Evolutionary conservation across 1,140 invertebrate species (phyloP).

Genomic region (Maconellicoccus hirsutus): DNA sequence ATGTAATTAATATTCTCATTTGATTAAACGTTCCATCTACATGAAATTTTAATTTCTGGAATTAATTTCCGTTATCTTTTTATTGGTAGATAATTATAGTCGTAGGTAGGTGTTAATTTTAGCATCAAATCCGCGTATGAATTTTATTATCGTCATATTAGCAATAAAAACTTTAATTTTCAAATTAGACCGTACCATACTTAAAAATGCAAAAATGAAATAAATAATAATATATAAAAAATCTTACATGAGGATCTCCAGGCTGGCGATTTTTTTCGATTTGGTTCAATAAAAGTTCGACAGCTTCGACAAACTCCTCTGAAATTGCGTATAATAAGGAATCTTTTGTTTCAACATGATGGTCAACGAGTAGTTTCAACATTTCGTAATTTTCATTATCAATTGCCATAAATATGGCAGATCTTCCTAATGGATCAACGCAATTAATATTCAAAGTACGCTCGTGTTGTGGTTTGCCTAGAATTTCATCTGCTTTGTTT

Average conservation of each 20-base stretch:
- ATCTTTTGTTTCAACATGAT: conserved; percentile 80
- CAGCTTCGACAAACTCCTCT: conserved; percentile 96
- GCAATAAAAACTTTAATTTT: too few species aligned
- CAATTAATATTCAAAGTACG: conserved; percentile 87
- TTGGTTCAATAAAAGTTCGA: conserved; percentile 87
- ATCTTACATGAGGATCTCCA: conserved; percentile 67
- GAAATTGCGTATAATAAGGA: conserved; percentile 92
- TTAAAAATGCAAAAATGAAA: not conserved
- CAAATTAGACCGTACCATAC: too few species aligned
- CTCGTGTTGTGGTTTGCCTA: not conserved
- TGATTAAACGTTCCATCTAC: not conserved
- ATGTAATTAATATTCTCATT: not conserved
- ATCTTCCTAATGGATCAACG: conserved; percentile 86
- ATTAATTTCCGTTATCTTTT: not conserved
- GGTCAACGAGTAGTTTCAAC: conserved; percentile 87
- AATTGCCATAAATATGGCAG: conserved; percentile 88
- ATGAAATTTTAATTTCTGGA: not conserved
- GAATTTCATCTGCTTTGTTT: conserved; percentile 1
- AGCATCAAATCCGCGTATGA: too few species aligned
- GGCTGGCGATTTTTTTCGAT: conserved; percentile 68
- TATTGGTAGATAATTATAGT: too few species aligned
- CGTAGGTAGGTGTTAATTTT: too few species aligned
- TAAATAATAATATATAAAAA: too few species aligned
- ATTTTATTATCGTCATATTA: too few species aligned
- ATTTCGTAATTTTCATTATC: conserved; percentile 99